These are phyloP conservation scores for Acipenser transmontanus DNA, from an alignment of 2,797 vertebrate genomes.

Conservation along the genomic window DNA sequence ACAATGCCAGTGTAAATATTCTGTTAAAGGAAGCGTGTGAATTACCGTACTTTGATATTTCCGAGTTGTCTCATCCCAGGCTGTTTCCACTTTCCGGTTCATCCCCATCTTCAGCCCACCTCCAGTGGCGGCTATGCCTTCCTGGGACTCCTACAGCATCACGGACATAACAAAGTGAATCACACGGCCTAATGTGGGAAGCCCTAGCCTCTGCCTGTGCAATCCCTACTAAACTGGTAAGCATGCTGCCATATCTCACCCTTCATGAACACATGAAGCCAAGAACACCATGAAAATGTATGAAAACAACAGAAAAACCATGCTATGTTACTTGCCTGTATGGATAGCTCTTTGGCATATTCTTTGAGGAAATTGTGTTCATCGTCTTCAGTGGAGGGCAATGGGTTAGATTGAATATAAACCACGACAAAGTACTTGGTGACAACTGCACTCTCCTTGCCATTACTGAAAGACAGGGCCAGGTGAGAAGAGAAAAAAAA, in stretches of 20 bases:
- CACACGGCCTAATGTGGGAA: too few species aligned
- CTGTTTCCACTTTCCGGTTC: slow-evolving; percentile 38
- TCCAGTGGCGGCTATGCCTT: slow-evolving; percentile 23
- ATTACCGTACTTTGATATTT: slow-evolving; percentile 54
- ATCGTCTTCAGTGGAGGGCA: slow-evolving; percentile 34
- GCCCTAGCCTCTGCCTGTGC: too few species aligned
- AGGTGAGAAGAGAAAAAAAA: not conserved
- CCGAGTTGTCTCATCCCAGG: slow-evolving; percentile 36
- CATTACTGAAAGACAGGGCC: slow-evolving; percentile 60
- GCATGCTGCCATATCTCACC: too few species aligned
- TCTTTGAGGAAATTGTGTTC: slow-evolving; percentile 44
- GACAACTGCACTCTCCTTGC: slow-evolving; percentile 74
- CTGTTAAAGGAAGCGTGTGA: too few species aligned
- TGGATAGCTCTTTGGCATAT: slow-evolving; percentile 18
- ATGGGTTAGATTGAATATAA: slow-evolving; percentile 33
- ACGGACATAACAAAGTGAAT: not conserved
- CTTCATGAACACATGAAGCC: too few species aligned
- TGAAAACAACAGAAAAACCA: not conserved
- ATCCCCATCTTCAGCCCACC: slow-evolving; percentile 32
- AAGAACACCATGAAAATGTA: too few species aligned
- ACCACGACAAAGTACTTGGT: slow-evolving; percentile 83
- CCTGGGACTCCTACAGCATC: slow-evolving; percentile 17
- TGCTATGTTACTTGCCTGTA: slow-evolving; percentile 39
- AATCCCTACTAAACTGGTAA: too few species aligned
- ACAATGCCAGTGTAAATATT: too few species aligned